Evolutionary conservation across 2,797 vertebrate genomes (phyloP).

Genomic region (Salarias fasciatus): DNA sequence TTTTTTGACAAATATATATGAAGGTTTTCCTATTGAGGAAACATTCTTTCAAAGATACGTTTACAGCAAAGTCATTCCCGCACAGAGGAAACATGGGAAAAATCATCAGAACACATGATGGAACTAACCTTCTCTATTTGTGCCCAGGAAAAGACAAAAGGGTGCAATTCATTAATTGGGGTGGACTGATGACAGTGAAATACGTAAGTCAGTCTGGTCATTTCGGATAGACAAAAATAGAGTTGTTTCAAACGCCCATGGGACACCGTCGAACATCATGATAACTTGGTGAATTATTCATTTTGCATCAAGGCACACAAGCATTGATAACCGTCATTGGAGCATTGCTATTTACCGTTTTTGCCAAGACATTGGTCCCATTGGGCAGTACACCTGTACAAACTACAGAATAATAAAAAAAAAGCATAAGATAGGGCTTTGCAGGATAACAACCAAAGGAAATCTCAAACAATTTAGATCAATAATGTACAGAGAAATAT

Average conservation of each 20-base stretch:
- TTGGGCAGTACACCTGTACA: conserved; percentile 81
- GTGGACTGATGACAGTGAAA: conserved; percentile 62
- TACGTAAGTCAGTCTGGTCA: conserved; percentile 53
- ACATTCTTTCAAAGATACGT: conserved; percentile 83
- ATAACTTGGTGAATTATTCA: conserved; percentile 68
- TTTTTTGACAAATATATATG: conserved; percentile 90
- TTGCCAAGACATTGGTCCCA: conserved; percentile 85
- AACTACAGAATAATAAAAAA: conserved; percentile 71
- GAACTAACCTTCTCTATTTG: conserved; percentile 73
- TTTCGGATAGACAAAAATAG: conserved; percentile 56
- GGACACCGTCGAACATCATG: conserved; percentile 59
- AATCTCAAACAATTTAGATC: conserved; percentile 73
- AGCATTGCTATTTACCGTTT: conserved; percentile 57
- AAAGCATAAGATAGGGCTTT: conserved; percentile 55
- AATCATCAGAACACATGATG: conserved; percentile 75
- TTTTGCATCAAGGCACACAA: conserved; percentile 88
- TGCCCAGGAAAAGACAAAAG: conserved; percentile 72
- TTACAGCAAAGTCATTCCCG: conserved; percentile 84
- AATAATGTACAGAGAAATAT: conserved; percentile 80
- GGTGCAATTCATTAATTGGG: conserved; percentile 67
- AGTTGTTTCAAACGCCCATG: conserved; percentile 69
- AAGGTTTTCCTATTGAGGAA: conserved; percentile 81
- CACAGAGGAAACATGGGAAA: conserved; percentile 77
- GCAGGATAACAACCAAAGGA: conserved; percentile 72
- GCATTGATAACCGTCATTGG: conserved; percentile 77